These are phyloP conservation scores for Noctuana brunneofusca DNA, from an alignment of 2,888 invertebrate species.

Conservation along the genomic window DNA sequence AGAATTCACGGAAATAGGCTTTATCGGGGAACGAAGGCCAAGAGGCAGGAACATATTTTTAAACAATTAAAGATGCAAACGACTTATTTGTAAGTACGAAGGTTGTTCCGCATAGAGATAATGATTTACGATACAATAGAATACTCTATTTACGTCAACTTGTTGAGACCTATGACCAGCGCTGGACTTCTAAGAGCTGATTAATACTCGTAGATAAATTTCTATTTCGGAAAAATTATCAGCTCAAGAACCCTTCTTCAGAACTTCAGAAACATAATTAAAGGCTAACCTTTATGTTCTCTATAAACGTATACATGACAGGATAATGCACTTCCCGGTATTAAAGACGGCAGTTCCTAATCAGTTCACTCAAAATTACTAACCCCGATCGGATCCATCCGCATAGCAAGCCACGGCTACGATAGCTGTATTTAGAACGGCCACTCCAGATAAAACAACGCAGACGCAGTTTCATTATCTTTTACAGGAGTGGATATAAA, in stretches of 20 bases:
- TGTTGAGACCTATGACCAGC: too few species aligned
- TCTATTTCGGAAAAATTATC: too few species aligned
- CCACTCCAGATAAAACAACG: slow-evolving; percentile 61
- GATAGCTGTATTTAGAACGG: slow-evolving; percentile 56
- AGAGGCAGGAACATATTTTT: slow-evolving; percentile 15
- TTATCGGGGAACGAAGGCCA: slow-evolving; percentile 16
- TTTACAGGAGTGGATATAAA: slow-evolving; percentile 42
- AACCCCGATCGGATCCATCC: slow-evolving; percentile 30
- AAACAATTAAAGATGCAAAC: slow-evolving; percentile 27
- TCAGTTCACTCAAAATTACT: slow-evolving; percentile 12
- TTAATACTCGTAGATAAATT: too few species aligned
- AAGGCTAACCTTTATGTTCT: too few species aligned
- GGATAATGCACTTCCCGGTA: background rate
- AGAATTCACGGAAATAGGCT: slow-evolving; percentile 33
- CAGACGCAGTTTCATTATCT: slow-evolving; percentile 50
- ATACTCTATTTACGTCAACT: background rate
- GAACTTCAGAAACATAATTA: too few species aligned
- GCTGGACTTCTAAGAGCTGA: background rate
- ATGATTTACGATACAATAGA: slow-evolving; percentile 14
- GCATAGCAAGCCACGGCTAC: slow-evolving; percentile 44
- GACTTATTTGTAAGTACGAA: slow-evolving; percentile 16
- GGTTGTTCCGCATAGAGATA: slow-evolving; percentile 28
- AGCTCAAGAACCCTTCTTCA: background rate
- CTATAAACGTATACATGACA: background rate
- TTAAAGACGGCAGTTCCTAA: slow-evolving; percentile 1